These are phyloP conservation scores for Eubasilissa regina DNA, from an alignment of 1,140 invertebrate genomes.

Conservation along the genomic window DNA sequence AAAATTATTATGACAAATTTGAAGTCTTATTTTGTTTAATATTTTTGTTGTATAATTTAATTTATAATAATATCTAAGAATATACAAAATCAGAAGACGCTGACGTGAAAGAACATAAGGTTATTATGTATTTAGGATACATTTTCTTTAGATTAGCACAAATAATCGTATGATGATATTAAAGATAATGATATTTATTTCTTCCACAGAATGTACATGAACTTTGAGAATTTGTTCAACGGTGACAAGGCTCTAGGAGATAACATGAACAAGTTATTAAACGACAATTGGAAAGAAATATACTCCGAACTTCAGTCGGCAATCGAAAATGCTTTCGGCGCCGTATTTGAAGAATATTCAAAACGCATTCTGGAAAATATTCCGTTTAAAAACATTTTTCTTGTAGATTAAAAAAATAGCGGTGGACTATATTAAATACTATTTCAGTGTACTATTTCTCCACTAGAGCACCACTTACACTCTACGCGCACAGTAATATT, in stretches of 20 bases:
- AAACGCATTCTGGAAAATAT: slow-evolving; percentile 68
- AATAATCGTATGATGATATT: too few relatives aligned
- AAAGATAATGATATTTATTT: too few relatives aligned
- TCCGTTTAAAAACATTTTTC: slow-evolving; percentile 62
- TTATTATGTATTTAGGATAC: too few relatives aligned
- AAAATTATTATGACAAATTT: too few relatives aligned
- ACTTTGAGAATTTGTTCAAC: slow-evolving; percentile 71
- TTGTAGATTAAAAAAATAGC: neutral
- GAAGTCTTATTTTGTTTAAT: too few relatives aligned
- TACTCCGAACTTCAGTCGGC: slow-evolving; percentile 67
- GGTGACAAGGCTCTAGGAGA: slow-evolving; percentile 67
- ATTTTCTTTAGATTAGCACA: too few relatives aligned
- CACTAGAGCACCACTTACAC: too few relatives aligned
- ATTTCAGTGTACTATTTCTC: neutral
- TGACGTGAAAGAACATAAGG: too few relatives aligned
- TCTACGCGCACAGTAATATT: too few relatives aligned
- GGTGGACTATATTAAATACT: neutral
- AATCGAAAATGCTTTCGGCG: slow-evolving; percentile 68
- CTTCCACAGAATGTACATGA: slow-evolving; percentile 62
- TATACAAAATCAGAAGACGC: too few relatives aligned
- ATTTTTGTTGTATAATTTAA: too few relatives aligned
- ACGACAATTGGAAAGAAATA: slow-evolving; percentile 70
- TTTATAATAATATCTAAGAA: too few relatives aligned
- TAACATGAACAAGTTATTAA: slow-evolving; percentile 69
- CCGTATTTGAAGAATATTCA: slow-evolving; percentile 68